Evolutionary conservation across 2,888 invertebrate species (phyloP), one percentile per base, ranked within the genome.

Genomic region (Leptothorax acervorum): DNA sequence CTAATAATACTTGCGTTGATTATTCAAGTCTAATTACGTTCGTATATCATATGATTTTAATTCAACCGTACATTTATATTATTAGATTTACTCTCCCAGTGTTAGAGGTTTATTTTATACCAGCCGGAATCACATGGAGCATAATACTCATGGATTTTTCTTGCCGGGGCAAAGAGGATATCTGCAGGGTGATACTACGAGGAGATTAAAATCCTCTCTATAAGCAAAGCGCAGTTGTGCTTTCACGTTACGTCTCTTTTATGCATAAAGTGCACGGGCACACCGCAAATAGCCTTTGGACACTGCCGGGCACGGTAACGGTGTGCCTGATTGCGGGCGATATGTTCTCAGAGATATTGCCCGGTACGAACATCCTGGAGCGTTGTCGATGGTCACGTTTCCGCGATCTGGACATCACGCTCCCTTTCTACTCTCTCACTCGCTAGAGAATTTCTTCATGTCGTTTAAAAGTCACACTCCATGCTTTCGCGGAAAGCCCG

Each of bases 361-460:
- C 84, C 57, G 86, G 71, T 86, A 87, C 85, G 89, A 89, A 85
- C 89, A 90, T 89, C 90, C 90, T 86, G 86, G 85, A 90, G 89
- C 90, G 89, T 90, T 89, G 85, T 89, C 90, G 90, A 90, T 90
- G 90, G 89, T 90, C 89, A 90, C 90, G 90, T 90, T 90, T 89
- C 89, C 90, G 89, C 89, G 87, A 89, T 89, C 89, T 87, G 87
- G 87, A 84, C 89, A 89, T 89, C 89, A 89, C 89, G 89, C 89
- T 89, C 89, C 89, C 89, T 89, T 89, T 89, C 89, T 89, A 89
- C 85, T 88, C 82, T 85, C 84, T 83, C 78, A 51, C 63, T 81
- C 57, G 39, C 15, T 35, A 23, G 23, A 60, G 66, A 83, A 84
- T 88, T 83, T 88, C 88, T 84, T 85, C 74, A 23, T 53, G 45